Percentiles rank a stretch among this genome's conserved stretches.
These are phyloP conservation scores for Bostrychus sinensis DNA, from an alignment of 2,113 vertebrate species.

Conservation along the genomic window DNA sequence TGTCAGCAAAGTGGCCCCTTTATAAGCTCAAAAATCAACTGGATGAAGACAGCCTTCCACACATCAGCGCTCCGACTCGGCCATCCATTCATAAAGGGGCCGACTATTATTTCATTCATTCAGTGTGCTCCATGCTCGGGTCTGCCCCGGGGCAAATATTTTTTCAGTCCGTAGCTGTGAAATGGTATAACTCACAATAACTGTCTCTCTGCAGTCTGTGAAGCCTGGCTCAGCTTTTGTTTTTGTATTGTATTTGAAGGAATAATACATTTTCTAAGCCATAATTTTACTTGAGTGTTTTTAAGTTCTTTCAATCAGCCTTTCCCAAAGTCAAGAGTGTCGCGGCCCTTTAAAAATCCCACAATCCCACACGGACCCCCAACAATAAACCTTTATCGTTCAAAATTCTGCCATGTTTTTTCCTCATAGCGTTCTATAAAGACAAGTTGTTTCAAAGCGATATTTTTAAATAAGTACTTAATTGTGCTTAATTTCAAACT, in stretches of 20 bases:
- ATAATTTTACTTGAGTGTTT: no score
- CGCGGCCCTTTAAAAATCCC: no score
- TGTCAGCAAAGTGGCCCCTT: slow-evolving; percentile 2
- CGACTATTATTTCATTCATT: slow-evolving; percentile 20
- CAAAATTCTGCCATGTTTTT: no score
- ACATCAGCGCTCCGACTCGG: neutral
- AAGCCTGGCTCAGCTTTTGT: slow-evolving; percentile 9
- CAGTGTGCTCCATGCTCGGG: slow-evolving; percentile 12
- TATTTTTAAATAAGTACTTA: no score
- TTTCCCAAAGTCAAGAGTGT: no score
- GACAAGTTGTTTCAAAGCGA: no score
- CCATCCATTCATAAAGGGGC: slow-evolving; percentile 9
- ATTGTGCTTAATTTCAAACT: no score
- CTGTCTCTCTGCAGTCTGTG: neutral
- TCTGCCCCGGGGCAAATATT: slow-evolving; percentile 17
- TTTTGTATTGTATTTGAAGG: neutral
- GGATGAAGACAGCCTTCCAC: neutral
- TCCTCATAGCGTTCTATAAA: no score
- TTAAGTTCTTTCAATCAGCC: no score
- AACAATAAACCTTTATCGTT: no score
- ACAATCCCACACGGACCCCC: no score
- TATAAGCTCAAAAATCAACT: neutral
- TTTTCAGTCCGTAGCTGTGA: slow-evolving; percentile 13
- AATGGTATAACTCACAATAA: slow-evolving; percentile 23
- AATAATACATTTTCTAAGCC: no score